phyloP scores from a whole-genome alignment of 2,113 vertebrate species.

The Triplophysa dalaica region DNA sequence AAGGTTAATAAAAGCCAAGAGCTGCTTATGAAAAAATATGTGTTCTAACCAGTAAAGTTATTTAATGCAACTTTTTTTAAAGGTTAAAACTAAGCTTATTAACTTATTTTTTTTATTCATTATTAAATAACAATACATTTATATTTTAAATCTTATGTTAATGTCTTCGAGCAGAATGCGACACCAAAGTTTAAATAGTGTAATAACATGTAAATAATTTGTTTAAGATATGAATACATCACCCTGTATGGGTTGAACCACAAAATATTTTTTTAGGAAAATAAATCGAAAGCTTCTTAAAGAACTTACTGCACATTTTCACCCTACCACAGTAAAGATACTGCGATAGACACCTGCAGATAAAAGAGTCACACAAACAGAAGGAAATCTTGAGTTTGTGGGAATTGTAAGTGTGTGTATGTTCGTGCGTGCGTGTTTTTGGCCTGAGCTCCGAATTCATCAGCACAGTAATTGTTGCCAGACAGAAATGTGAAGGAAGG shows the following conservation, averaged over 20 bases:
- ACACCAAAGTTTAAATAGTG: no score
- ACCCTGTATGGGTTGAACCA: no score
- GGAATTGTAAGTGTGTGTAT: conserved; percentile 55
- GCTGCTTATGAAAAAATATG: background rate
- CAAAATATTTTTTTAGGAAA: no score
- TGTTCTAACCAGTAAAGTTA: no score
- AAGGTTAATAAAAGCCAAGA: background rate
- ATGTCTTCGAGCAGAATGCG: no score
- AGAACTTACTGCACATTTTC: background rate
- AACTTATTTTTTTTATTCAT: background rate
- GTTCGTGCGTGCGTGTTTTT: conserved; percentile 53
- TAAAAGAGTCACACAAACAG: background rate
- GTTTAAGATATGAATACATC: no score
- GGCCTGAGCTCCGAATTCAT: conserved; percentile 61
- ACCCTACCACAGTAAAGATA: background rate
- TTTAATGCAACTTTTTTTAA: no score
- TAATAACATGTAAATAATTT: no score
- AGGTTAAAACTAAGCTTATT: background rate
- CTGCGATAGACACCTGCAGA: background rate
- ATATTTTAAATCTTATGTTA: no score
- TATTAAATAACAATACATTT: background rate
- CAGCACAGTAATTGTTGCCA: conserved; percentile 70
- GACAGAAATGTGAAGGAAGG: conserved; percentile 59
- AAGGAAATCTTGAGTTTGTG: conserved; percentile 44
- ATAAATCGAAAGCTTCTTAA: no score